phyloP scores from a whole-genome alignment of 2,797 vertebrate genomes.

The Buceros bicornis region DNA sequence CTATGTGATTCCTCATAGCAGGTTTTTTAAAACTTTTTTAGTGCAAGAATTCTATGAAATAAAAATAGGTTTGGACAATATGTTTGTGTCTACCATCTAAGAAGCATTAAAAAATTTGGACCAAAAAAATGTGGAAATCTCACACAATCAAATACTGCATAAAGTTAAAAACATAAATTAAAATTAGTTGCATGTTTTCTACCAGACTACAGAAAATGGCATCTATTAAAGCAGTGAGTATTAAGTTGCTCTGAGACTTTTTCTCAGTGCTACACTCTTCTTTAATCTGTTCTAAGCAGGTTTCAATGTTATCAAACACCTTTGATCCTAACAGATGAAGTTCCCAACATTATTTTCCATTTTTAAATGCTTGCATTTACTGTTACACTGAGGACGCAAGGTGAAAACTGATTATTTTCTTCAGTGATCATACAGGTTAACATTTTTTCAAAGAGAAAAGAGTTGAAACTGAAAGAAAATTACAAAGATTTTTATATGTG shows the following conservation, averaged over 20 bases:
- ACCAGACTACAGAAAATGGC: not conserved
- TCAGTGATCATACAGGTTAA: not conserved
- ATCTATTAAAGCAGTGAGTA: not conserved
- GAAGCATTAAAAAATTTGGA: not conserved
- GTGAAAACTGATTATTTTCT: not conserved
- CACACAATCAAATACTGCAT: not conserved
- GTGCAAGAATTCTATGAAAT: not conserved
- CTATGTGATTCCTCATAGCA: not conserved
- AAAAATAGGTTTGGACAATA: not conserved
- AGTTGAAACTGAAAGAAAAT: not conserved
- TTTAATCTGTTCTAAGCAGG: not conserved
- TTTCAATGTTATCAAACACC: not conserved
- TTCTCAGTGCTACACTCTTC: not conserved
- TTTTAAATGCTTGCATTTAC: not conserved
- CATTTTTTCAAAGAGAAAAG: constrained; percentile 18
- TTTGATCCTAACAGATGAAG: not conserved
- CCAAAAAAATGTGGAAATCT: not conserved
- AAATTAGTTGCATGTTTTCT: not conserved
- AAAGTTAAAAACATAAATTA: not conserved
- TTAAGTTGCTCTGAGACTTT: not conserved
- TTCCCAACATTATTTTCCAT: not conserved
- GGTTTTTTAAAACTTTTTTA: not conserved
- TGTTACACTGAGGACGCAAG: not conserved
- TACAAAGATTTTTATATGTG: not conserved
- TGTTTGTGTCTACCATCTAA: not conserved